Evolutionary conservation across 2,888 invertebrate species (phyloP).

Genomic region (Tinea semifulvella): DNA sequence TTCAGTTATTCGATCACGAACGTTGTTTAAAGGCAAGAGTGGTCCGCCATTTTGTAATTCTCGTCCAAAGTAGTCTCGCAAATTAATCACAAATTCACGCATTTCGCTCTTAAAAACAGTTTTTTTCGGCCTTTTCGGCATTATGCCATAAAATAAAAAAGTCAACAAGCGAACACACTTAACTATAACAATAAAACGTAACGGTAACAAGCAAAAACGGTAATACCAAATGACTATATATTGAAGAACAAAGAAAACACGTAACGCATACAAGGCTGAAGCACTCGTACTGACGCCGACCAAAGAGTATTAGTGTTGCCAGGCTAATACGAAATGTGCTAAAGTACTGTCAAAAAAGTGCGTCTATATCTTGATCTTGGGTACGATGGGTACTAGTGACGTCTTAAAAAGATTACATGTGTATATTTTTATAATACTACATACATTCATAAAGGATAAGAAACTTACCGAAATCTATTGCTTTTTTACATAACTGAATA

Average conservation of each 20-base stretch:
- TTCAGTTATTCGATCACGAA: slow-evolving; percentile 16
- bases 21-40: slow-evolving; percentile 20
- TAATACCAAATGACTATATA: slow-evolving; percentile 6
- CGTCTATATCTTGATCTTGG: slow-evolving; percentile 3
- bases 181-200: slow-evolving; percentile 1
- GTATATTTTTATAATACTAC: slow-evolving; percentile 5
- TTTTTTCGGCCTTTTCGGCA: slow-evolving; percentile 17
- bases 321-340: slow-evolving; percentile 5
- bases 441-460: too few species aligned
- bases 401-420: slow-evolving; percentile 5
- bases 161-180: slow-evolving; percentile 9
- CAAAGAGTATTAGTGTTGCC: slow-evolving; percentile 4
- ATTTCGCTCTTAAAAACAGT: slow-evolving; percentile 18
- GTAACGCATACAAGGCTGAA: slow-evolving; percentile 9
- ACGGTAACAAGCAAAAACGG: not conserved
- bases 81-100: slow-evolving; percentile 19
- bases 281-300: slow-evolving; percentile 10
- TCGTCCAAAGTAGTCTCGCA: slow-evolving; percentile 21
- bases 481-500: too few species aligned
- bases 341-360: slow-evolving; percentile 3
- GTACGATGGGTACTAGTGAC: slow-evolving; percentile 5
- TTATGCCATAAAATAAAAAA: slow-evolving; percentile 15
- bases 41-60: slow-evolving; percentile 22
- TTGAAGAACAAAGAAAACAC: slow-evolving; percentile 3
- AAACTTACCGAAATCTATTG: too few species aligned